These are phyloP conservation scores for Ammodytes dubius DNA, from an alignment of 2,113 vertebrate genomes.

Conservation along the genomic window DNA sequence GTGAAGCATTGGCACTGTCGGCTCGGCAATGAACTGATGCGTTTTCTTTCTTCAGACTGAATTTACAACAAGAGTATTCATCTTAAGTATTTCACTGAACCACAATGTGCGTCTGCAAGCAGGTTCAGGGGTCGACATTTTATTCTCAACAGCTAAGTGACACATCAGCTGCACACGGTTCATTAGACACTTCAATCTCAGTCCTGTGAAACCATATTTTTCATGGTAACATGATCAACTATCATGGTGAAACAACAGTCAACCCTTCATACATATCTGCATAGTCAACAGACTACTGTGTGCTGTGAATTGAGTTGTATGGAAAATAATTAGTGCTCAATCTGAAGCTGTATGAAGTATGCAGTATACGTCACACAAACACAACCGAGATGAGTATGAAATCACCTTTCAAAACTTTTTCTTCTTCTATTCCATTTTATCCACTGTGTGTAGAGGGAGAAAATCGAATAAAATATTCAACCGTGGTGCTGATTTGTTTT, in stretches of 20 bases:
- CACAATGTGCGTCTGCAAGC: neutral
- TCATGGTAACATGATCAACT: neutral
- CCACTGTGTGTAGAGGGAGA: too few species aligned
- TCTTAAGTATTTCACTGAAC: neutral
- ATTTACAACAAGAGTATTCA: neutral
- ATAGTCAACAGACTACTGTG: neutral
- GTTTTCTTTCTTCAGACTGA: neutral
- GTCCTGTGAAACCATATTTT: neutral
- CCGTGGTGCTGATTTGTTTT: neutral
- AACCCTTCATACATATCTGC: neutral
- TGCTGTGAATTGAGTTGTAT: too few species aligned
- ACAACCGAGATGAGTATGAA: too few species aligned
- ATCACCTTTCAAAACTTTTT: too few species aligned
- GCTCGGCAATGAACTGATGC: neutral
- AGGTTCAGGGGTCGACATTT: neutral
- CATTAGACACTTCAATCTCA: neutral
- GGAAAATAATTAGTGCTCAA: too few species aligned
- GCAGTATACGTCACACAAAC: too few species aligned
- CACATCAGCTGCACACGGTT: neutral
- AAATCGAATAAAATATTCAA: too few species aligned
- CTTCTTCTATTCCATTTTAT: neutral
- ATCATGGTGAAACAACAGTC: neutral
- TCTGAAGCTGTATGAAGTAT: too few species aligned
- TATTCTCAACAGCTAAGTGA: neutral
- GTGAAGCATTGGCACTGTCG: neutral